A percentile compares a stretch with the other conserved stretches of the same genome.
These are phyloP conservation scores for Catamblyrhynchus diadema DNA, from an alignment of 2,797 vertebrate genomes.

Conservation along the genomic window DNA sequence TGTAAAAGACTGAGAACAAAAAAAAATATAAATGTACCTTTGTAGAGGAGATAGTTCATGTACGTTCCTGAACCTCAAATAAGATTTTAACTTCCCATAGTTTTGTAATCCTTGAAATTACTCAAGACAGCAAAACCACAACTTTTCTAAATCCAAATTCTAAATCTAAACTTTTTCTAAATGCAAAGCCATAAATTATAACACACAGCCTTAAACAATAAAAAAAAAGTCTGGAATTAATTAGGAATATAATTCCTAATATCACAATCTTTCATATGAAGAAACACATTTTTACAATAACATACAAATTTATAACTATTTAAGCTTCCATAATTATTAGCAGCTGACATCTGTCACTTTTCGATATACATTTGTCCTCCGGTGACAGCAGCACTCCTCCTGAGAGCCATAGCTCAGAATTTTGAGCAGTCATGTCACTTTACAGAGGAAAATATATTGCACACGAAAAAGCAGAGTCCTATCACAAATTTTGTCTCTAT, in stretches of 20 bases:
- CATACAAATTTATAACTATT: conserved; percentile 1
- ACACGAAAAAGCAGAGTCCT: not conserved
- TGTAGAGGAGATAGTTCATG: not conserved
- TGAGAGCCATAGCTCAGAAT: not conserved
- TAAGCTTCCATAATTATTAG: not conserved
- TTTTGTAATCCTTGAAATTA: not conserved
- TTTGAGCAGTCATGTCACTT: not conserved
- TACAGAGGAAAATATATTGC: not conserved
- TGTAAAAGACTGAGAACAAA: not conserved
- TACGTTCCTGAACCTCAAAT: not conserved
- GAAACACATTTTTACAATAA: not conserved
- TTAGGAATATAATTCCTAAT: not conserved
- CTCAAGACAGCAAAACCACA: not conserved
- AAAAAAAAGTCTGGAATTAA: not conserved
- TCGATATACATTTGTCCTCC: not conserved
- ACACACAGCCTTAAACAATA: not conserved
- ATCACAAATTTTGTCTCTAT: not conserved
- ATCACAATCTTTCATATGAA: not conserved
- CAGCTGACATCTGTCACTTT: not conserved
- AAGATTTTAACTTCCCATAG: not conserved
- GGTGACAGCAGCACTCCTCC: conserved; percentile 1
- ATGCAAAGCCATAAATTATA: not conserved
- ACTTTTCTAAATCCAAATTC: not conserved
- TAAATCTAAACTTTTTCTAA: not conserved
- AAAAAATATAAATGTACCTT: not conserved